phyloP scores from a whole-genome alignment of 2,888 invertebrate species.

The Agrochola litura region DNA sequence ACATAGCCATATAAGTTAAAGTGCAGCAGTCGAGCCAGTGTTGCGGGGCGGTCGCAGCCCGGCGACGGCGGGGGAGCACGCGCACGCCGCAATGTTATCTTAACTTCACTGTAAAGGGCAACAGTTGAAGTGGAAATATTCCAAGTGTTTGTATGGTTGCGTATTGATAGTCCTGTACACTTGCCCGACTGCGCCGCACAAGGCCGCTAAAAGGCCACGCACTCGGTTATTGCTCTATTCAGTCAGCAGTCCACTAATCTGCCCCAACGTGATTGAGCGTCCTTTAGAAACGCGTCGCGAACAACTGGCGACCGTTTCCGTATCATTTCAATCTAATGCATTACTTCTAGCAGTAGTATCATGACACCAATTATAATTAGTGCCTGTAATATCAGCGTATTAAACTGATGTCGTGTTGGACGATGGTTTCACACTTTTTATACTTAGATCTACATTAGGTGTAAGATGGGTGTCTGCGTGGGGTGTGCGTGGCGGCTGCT shows the following conservation, averaged over 20 bases:
- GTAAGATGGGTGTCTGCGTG: slow-evolving; percentile 3
- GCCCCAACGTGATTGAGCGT: slow-evolving; percentile 1
- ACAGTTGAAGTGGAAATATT: background rate
- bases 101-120: background rate
- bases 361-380: background rate
- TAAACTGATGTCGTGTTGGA: slow-evolving; percentile 25
- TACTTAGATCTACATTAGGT: slow-evolving; percentile 31
- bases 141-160: background rate
- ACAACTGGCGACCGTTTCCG: background rate
- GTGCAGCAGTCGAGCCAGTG: slow-evolving; percentile 5
- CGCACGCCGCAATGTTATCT: background rate
- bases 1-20: slow-evolving; percentile 1
- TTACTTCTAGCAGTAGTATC: slow-evolving; percentile 2
- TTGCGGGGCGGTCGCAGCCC: background rate
- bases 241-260: slow-evolving; percentile 19
- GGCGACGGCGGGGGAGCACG: background rate
- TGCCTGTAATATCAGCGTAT: background rate
- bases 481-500: slow-evolving; percentile 7
- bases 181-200: slow-evolving; percentile 15
- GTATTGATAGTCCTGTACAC: background rate
- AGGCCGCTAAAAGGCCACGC: slow-evolving; percentile 17
- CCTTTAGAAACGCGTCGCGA: background rate
- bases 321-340: background rate
- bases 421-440: slow-evolving; percentile 24
- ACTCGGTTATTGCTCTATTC: slow-evolving; percentile 30